These are phyloP conservation scores for Volucella inanis DNA, from an alignment of 2,888 invertebrate genomes.

Conservation along the genomic window DNA sequence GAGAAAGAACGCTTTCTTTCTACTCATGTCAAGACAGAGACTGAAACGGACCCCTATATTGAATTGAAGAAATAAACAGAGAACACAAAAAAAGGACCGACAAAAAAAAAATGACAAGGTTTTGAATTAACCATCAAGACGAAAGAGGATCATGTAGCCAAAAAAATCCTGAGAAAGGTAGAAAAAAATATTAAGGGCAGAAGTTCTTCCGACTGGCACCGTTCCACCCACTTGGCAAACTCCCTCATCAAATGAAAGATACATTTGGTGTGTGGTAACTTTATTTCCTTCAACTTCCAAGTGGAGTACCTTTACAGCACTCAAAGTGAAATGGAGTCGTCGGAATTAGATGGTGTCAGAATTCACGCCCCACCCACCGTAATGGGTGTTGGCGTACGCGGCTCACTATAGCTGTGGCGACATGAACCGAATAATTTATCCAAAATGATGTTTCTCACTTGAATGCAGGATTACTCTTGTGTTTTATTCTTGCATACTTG, in stretches of 20 bases:
- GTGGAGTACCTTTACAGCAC: conserved; percentile 51
- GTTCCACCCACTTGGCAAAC: conserved; percentile 43
- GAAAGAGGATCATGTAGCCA: conserved; percentile 38
- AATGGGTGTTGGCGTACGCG: conserved; percentile 16
- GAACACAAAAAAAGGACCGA: conserved; percentile 20
- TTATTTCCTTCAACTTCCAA: conserved; percentile 69
- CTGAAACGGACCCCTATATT: conserved; percentile 6
- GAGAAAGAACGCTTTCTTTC: background rate
- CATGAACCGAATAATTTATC: conserved; percentile 72
- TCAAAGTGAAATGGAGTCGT: conserved; percentile 58
- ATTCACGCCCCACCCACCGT: conserved; percentile 11
- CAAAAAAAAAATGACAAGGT: conserved; percentile 55
- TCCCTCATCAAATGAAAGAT: conserved; percentile 62
- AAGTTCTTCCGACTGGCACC: background rate
- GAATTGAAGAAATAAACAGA: conserved; percentile 36
- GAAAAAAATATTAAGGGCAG: background rate
- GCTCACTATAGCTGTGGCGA: conserved; percentile 21
- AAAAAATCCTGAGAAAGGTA: conserved; percentile 18
- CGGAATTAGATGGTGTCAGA: conserved; percentile 9
- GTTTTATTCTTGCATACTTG: conserved; percentile 49
- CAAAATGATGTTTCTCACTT: conserved; percentile 64
- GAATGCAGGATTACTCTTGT: conserved; percentile 64
- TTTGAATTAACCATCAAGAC: conserved; percentile 70
- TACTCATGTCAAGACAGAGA: conserved; percentile 34
- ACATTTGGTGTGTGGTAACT: conserved; percentile 59